A percentile compares a stretch with the other conserved stretches of the same genome.
These are phyloP conservation scores for Nycteola revayana DNA, from an alignment of 2,888 invertebrate species.

Conservation along the genomic window DNA sequence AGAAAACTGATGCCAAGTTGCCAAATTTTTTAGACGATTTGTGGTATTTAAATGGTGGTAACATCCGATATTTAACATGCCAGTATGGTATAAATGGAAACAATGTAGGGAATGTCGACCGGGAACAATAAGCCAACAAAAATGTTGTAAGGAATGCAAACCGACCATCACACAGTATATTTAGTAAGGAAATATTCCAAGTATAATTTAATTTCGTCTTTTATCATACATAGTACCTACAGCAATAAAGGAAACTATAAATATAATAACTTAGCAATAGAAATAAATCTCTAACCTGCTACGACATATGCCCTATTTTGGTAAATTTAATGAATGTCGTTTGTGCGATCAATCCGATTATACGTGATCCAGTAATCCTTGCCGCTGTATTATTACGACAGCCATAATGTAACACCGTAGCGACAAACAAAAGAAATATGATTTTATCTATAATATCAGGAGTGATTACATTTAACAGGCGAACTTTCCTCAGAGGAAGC, in stretches of 20 bases:
- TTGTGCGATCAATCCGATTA: conserved; percentile 17
- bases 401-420: conserved; percentile 1
- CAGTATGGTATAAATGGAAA: conserved; percentile 35
- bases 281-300: conserved; percentile 15
- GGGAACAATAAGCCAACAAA: conserved; percentile 46
- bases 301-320: conserved; percentile 27
- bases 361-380: conserved; percentile 19
- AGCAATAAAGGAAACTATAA: too few relatives aligned
- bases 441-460: too few relatives aligned
- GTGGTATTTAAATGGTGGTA: too few relatives aligned
- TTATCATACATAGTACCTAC: too few relatives aligned
- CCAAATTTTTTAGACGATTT: too few relatives aligned
- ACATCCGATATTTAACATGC: too few relatives aligned
- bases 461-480: conserved; percentile 53
- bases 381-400: conserved; percentile 12
- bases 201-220: too few relatives aligned
- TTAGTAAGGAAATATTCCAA: too few relatives aligned
- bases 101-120: conserved; percentile 53
- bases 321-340: conserved; percentile 28
- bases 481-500: conserved; percentile 78
- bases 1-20: too few relatives aligned
- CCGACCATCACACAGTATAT: conserved; percentile 50
- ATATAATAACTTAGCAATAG: too few relatives aligned
- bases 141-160: conserved; percentile 64
- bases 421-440: conserved; percentile 2